Evolutionary conservation across 2,113 vertebrate genomes (phyloP).

Genomic region (Prionailurus viverrinus): DNA sequence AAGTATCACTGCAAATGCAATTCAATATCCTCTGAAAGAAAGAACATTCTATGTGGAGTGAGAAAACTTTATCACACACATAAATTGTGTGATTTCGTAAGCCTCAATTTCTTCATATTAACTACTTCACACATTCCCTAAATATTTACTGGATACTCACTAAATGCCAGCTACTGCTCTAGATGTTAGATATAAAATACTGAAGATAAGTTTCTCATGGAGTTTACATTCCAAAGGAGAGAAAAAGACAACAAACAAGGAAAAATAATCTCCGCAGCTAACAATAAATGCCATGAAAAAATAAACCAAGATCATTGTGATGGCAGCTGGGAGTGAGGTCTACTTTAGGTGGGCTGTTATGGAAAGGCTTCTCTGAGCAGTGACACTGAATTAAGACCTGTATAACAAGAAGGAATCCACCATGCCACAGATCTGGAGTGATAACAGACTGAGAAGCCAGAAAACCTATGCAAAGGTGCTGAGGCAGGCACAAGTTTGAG

Average conservation of each 20-base stretch:
- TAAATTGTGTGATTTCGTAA: background rate
- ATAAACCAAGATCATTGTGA: background rate
- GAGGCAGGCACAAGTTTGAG: background rate
- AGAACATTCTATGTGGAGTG: constrained; percentile 30
- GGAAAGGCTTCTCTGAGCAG: constrained; percentile 37
- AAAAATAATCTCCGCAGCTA: background rate
- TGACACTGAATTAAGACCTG: background rate
- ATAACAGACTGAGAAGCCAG: background rate
- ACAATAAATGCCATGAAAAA: constrained; percentile 4
- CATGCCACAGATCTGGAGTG: background rate
- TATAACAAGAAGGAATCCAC: background rate
- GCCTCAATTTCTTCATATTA: constrained; percentile 17
- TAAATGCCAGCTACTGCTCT: background rate
- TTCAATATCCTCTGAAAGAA: background rate
- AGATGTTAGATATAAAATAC: background rate
- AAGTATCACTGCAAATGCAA: background rate
- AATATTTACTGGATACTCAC: background rate
- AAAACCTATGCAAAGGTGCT: background rate
- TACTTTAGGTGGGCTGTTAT: background rate
- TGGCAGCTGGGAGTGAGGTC: background rate
- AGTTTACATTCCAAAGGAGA: background rate
- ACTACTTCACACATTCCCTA: constrained; percentile 7
- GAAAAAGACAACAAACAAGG: background rate
- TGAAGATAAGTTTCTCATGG: background rate
- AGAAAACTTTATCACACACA: background rate